phyloP scores from a whole-genome alignment of 1,140 invertebrate species.

The Popillia japonica region DNA sequence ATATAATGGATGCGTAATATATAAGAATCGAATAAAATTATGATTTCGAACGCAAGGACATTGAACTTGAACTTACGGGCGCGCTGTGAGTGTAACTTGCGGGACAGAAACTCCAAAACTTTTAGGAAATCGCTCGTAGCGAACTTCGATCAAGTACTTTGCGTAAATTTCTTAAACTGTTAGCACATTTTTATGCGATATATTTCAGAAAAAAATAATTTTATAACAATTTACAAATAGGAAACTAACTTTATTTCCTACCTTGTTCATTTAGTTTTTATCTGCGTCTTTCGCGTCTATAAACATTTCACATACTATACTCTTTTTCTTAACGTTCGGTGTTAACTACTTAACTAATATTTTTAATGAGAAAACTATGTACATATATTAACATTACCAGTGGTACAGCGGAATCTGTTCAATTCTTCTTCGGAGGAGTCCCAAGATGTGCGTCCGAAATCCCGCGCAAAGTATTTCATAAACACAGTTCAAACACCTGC shows the following conservation, averaged over 20 bases:
- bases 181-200: no score
- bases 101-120: constrained; percentile 7
- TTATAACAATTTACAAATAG: no score
- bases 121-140: neutral
- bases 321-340: no score
- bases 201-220: no score
- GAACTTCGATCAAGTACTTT: neutral
- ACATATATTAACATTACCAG: neutral
- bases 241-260: no score
- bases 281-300: no score
- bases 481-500: constrained; percentile 15
- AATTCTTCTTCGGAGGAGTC: neutral
- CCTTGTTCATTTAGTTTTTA: no score
- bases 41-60: constrained; percentile 37
- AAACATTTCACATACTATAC: no score
- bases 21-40: constrained; percentile 22
- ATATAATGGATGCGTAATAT: neutral
- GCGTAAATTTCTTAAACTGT: no score
- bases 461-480: constrained; percentile 11
- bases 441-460: neutral
- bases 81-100: neutral
- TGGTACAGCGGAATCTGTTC: neutral
- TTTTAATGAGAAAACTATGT: no score
- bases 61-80: constrained; percentile 39
- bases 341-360: no score